Percentiles rank a stretch among this genome's conserved stretches.
Conservation (phyloP, 2,797 vertebrate genomes). For the Silurus lanzhouensis region DNA sequence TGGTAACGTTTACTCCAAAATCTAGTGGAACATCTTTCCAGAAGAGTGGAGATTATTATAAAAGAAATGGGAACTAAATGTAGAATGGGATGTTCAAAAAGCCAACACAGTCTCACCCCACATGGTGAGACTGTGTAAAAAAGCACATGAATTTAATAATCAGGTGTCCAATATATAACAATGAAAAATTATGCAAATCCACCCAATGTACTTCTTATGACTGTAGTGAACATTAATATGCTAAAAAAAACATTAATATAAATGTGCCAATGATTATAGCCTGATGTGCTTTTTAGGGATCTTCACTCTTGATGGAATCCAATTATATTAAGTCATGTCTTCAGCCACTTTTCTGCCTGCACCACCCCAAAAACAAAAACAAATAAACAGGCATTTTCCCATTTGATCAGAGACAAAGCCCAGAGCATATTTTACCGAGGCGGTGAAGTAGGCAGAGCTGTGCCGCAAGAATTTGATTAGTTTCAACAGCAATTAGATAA, state of each 20-base stretch:
- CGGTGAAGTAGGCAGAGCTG: conserved; percentile 11
- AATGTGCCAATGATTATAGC: background rate
- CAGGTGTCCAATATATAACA: too few species aligned
- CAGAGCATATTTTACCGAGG: conserved; percentile 3
- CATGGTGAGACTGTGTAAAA: too few species aligned
- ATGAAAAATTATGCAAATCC: background rate
- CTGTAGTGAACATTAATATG: background rate
- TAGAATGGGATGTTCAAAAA: too few species aligned
- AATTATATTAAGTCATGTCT: background rate
- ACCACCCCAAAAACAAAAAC: background rate
- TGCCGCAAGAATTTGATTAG: conserved; percentile 31
- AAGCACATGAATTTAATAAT: too few species aligned
- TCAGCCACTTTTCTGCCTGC: conserved; percentile 1
- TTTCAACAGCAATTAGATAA: conserved; percentile 39
- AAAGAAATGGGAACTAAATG: too few species aligned
- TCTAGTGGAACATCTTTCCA: too few species aligned
- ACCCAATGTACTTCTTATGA: background rate
- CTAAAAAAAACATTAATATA: background rate
- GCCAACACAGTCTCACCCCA: too few species aligned
- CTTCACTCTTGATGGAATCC: conserved; percentile 9
- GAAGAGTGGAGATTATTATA: too few species aligned
- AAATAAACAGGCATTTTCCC: conserved; percentile 3
- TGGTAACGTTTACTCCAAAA: too few species aligned
- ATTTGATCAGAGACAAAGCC: background rate
- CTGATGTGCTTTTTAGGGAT: background rate